Percentiles rank a stretch among this genome's conserved stretches.
phyloP scores from a whole-genome alignment of 2,888 invertebrate genomes.

The Arctia plantaginis region DNA sequence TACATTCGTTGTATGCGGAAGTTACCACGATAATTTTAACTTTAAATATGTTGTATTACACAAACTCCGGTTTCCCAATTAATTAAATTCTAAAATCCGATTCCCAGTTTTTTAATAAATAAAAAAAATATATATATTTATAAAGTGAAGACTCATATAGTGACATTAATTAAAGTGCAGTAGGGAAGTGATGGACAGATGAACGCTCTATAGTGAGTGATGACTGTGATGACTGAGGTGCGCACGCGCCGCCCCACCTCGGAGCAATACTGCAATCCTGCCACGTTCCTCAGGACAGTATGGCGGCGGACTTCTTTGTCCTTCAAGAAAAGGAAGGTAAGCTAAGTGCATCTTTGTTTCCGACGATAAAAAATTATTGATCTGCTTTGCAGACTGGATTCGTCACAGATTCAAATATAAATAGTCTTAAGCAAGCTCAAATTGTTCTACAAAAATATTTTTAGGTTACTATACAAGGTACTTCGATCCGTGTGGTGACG shows the following conservation, averaged over 20 bases:
- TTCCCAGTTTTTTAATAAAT: no score
- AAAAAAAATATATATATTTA: no score
- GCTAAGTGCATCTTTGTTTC: constrained; percentile 21
- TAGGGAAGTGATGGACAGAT: constrained; percentile 20
- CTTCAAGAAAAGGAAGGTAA: constrained; percentile 79
- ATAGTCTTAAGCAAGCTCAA: no score
- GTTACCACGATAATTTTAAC: no score
- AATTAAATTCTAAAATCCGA: not conserved
- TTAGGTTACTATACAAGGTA: no score
- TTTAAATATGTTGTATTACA: not conserved
- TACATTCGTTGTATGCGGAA: no score
- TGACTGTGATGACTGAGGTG: constrained; percentile 82
- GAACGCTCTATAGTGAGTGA: constrained; percentile 51
- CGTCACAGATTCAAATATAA: not conserved
- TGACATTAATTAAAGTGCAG: constrained; percentile 3
- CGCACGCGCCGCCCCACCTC: constrained; percentile 63
- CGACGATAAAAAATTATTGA: not conserved
- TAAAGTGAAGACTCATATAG: constrained; percentile 10
- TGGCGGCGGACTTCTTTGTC: constrained; percentile 78
- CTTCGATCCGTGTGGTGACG: no score
- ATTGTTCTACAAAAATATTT: no score
- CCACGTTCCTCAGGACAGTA: constrained; percentile 72
- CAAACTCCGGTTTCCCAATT: not conserved
- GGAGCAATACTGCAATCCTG: constrained; percentile 68
- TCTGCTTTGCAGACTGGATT: not conserved